These are phyloP conservation scores for Heterotilapia buettikoferi DNA, from an alignment of 2,113 vertebrate genomes.

Conservation along the genomic window DNA sequence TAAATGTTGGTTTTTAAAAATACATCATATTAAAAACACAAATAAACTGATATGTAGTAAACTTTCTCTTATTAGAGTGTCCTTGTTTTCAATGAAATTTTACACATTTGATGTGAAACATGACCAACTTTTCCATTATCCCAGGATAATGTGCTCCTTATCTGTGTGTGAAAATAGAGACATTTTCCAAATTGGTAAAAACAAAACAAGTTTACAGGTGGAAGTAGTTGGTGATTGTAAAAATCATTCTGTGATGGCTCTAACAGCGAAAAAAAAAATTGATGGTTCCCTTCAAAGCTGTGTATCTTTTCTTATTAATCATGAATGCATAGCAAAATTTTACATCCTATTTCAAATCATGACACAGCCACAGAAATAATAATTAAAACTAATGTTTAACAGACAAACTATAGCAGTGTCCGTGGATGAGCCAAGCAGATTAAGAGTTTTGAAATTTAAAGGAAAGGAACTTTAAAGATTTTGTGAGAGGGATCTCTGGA, in stretches of 20 bases:
- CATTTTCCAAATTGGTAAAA: not conserved
- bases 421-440: not conserved
- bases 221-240: not conserved
- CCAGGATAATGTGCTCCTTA: not conserved
- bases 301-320: not conserved
- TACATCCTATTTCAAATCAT: not conserved
- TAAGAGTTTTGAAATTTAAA: not conserved
- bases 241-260: not conserved
- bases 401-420: not conserved
- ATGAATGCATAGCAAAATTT: not conserved
- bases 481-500: not conserved
- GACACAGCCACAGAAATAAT: not conserved
- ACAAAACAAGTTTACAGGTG: not conserved
- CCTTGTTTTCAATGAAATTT: not conserved
- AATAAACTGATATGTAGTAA: not conserved
- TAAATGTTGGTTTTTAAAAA: not conserved
- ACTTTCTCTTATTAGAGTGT: not conserved
- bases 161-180: not conserved
- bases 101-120: not conserved
- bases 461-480: not conserved
- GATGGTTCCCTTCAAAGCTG: not conserved
- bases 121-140: not conserved
- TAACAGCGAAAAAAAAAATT: rapidly evolving
- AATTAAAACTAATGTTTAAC: not conserved
- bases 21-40: not conserved